Evolutionary conservation across 2,888 invertebrate species (phyloP).

Genomic region (Pelosia muscerda): DNA sequence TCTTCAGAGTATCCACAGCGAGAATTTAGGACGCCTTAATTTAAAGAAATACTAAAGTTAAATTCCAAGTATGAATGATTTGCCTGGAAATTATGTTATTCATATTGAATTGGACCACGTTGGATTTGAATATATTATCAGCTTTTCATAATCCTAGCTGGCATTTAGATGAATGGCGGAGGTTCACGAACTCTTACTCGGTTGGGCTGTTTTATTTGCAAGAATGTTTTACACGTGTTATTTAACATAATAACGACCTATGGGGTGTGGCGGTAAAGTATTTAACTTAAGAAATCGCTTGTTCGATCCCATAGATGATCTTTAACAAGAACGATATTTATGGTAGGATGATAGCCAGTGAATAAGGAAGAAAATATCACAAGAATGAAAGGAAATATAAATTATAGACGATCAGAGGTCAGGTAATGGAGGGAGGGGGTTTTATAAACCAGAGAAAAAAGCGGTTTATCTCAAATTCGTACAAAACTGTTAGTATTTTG

Average conservation of each 20-base stretch:
- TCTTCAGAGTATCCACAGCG: not conserved
- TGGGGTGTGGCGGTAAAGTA: not conserved
- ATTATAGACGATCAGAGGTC: no score
- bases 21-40: not conserved
- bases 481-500: no score
- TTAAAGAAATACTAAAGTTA: not conserved
- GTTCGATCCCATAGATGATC: no score
- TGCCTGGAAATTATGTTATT: not conserved
- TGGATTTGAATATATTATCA: not conserved
- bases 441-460: no score
- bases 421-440: no score
- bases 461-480: no score
- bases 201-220: not conserved
- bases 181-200: constrained; percentile 3
- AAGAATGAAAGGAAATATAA: no score
- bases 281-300: not conserved
- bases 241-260: not conserved
- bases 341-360: no score
- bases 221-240: not conserved
- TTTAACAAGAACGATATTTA: no score
- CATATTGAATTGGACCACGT: not conserved
- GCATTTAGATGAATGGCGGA: not conserved
- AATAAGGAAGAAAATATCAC: no score
- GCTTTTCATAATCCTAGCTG: not conserved
- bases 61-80: not conserved